These are phyloP conservation scores for Tachysurus vachellii DNA, from an alignment of 2,113 vertebrate genomes.

Conservation along the genomic window DNA sequence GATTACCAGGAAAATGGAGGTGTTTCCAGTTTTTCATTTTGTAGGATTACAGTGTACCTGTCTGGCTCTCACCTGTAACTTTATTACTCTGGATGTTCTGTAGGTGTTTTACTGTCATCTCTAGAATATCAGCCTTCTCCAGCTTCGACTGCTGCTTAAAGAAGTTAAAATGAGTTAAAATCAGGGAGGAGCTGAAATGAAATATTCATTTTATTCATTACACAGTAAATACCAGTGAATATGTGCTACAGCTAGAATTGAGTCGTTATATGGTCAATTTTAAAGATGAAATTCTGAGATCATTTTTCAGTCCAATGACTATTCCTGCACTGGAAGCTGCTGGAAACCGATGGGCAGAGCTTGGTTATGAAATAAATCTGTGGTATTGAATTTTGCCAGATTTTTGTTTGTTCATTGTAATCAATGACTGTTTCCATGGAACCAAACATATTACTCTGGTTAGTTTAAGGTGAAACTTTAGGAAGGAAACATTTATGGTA, in stretches of 20 bases:
- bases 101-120: slow-evolving; percentile 91
- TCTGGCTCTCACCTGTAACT: slow-evolving; percentile 72
- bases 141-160: slow-evolving; percentile 84
- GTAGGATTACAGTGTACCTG: background rate
- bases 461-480: background rate
- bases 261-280: background rate
- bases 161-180: background rate
- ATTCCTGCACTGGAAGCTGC: background rate
- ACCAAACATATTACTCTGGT: background rate
- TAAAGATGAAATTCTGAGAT: background rate
- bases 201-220: background rate
- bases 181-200: background rate
- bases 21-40: background rate
- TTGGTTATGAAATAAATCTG: background rate
- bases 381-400: background rate
- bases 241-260: background rate
- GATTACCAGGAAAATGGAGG: background rate
- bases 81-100: slow-evolving; percentile 84
- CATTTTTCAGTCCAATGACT: background rate
- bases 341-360: background rate
- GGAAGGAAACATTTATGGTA: background rate
- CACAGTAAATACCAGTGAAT: background rate
- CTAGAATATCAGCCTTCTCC: slow-evolving; percentile 89
- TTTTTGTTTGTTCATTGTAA: background rate
- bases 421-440: background rate